Conservation (phyloP, 2,888 invertebrate species). For the Sturmia bella region DNA sequence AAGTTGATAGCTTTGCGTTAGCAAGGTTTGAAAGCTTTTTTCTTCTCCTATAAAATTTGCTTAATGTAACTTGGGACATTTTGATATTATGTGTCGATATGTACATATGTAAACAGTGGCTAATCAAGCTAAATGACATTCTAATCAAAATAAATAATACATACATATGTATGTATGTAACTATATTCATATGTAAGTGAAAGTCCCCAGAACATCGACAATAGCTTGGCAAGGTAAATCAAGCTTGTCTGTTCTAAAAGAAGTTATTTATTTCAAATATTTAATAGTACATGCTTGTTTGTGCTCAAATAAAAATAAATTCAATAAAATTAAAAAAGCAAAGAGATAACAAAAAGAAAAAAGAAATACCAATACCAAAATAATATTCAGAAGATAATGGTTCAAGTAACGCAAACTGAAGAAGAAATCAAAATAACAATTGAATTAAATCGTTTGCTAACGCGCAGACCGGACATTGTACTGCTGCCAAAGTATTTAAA, state of each 20-base stretch:
- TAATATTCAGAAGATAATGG: slow-evolving; percentile 74
- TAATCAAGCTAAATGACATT: slow-evolving; percentile 32
- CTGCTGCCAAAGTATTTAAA: slow-evolving; percentile 79
- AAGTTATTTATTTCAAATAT: slow-evolving; percentile 5
- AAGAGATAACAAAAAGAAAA: slow-evolving; percentile 14
- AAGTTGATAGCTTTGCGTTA: no score
- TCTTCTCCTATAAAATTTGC: no score
- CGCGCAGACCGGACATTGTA: slow-evolving; percentile 79
- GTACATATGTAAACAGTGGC: slow-evolving; percentile 21
- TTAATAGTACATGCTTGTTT: no score
- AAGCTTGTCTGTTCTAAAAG: slow-evolving; percentile 33
- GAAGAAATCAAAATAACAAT: slow-evolving; percentile 80
- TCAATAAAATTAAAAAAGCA: not conserved
- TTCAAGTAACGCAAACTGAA: slow-evolving; percentile 80
- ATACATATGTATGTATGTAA: not conserved
- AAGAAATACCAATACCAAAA: not conserved
- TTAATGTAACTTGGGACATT: no score
- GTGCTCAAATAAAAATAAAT: not conserved
- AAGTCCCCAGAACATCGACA: slow-evolving; percentile 1
- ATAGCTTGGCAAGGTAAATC: slow-evolving; percentile 27
- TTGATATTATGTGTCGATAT: no score
- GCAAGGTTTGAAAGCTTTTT: no score
- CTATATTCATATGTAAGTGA: not conserved
- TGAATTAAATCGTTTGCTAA: slow-evolving; percentile 78
- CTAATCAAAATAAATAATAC: slow-evolving; percentile 19